These are phyloP conservation scores for Tilapia sparmanii DNA, from an alignment of 2,113 vertebrate genomes.

Conservation along the genomic window DNA sequence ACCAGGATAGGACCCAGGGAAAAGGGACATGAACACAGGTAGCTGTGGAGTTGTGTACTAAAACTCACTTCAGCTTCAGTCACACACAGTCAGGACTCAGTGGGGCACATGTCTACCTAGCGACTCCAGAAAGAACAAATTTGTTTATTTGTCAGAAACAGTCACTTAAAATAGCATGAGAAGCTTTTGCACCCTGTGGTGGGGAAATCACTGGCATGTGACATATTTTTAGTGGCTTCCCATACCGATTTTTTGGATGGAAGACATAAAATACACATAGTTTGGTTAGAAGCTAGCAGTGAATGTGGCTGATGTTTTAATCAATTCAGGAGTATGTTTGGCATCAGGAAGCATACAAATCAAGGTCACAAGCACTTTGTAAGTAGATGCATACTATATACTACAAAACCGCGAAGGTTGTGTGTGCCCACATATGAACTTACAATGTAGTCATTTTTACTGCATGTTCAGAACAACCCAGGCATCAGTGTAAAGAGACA, in stretches of 20 bases:
- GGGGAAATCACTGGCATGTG: neutral
- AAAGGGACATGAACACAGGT: neutral
- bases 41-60: constrained; percentile 5
- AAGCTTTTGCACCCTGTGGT: neutral
- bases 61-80: neutral
- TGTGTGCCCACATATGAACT: neutral
- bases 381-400: neutral
- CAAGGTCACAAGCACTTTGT: neutral
- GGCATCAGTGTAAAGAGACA: neutral
- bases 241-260: neutral
- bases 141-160: neutral
- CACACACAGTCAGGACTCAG: neutral
- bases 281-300: neutral
- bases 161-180: neutral
- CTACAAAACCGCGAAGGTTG: neutral
- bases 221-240: neutral
- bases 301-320: neutral
- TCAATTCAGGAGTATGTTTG: neutral
- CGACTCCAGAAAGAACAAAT: neutral
- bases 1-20: neutral
- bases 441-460: neutral
- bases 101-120: neutral
- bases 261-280: neutral
- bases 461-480: neutral
- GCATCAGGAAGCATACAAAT: neutral